phyloP scores from a whole-genome alignment of 2,113 vertebrate genomes.

The Litocranius walleri region DNA sequence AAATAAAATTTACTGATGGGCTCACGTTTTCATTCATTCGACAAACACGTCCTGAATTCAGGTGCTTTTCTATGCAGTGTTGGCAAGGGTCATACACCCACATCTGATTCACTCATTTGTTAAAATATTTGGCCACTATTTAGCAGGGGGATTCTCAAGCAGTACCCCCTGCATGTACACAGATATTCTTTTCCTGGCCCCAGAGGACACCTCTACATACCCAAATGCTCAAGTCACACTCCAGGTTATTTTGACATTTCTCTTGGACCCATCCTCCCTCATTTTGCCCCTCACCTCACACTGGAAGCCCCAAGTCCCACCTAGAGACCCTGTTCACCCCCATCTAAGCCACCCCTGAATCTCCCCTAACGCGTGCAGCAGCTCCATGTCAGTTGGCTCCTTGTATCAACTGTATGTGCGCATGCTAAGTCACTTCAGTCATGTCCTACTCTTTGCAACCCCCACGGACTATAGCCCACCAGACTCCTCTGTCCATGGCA shows the following conservation, averaged over 20 bases:
- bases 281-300: not conserved
- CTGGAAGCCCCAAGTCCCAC: not conserved
- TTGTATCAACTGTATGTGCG: not conserved
- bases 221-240: not conserved
- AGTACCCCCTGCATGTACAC: not conserved
- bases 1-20: not conserved
- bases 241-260: not conserved
- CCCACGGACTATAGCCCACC: not conserved
- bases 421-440: not conserved
- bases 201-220: not conserved
- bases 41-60: not conserved
- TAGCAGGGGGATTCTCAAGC: not conserved
- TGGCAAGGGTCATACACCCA: not conserved
- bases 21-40: not conserved
- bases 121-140: not conserved
- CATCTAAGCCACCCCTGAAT: not conserved
- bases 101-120: not conserved
- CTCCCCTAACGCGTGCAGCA: accelerated
- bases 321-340: not conserved
- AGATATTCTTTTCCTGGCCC: not conserved
- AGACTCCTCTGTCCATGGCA: not conserved
- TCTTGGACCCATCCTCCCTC: not conserved
- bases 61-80: not conserved
- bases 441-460: not conserved
- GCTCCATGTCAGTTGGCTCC: not conserved